Evolutionary conservation across 2,888 invertebrate species (phyloP).

Genomic region (Himalopsyche japonica): DNA sequence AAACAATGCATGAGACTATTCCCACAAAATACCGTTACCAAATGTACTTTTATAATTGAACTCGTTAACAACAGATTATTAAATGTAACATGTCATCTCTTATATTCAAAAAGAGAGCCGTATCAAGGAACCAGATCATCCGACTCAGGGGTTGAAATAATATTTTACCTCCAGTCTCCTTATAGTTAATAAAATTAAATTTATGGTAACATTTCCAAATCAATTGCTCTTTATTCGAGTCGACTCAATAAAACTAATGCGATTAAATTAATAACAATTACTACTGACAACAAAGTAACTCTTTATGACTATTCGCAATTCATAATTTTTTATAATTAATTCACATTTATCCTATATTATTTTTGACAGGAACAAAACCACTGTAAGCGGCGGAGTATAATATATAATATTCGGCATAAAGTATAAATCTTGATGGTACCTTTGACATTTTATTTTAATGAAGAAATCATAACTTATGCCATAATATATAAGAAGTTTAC

Average conservation of each 20-base stretch:
- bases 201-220: not conserved
- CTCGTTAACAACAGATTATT: not conserved
- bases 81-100: slow-evolving; percentile 3
- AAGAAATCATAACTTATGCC: too few species aligned
- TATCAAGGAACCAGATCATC: not conserved
- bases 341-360: not conserved
- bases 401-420: too few species aligned
- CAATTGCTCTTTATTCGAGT: not conserved
- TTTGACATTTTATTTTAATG: too few species aligned
- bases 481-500: too few species aligned
- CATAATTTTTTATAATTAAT: not conserved
- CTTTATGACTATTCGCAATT: not conserved
- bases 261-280: not conserved
- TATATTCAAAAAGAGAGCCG: slow-evolving; percentile 13
- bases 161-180: not conserved
- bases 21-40: not conserved
- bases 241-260: not conserved
- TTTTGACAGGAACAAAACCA: not conserved
- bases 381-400: too few species aligned
- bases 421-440: too few species aligned
- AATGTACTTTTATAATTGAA: not conserved
- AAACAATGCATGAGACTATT: not conserved
- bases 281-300: not conserved
- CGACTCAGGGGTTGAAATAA: not conserved
- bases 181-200: not conserved